Base-by-base conservation (phyloP, 1,140 invertebrate species). In the Leguminivora glycinivorella region DNA sequence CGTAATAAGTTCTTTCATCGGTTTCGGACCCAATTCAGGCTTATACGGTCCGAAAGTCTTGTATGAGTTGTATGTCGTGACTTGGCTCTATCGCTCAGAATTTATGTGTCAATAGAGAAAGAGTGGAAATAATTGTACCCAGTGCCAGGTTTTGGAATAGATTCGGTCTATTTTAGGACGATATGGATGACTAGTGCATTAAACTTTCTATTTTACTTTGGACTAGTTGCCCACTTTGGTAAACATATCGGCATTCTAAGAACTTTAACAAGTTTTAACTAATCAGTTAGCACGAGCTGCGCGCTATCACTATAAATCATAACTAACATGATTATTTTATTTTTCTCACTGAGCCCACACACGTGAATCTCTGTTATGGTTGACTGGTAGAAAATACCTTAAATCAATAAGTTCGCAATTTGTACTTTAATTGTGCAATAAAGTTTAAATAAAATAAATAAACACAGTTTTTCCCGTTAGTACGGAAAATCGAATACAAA, bases 111-210 rank as follows among this genome's bases (percentile, higher is more conserved):
- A n/a, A 52, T 22, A 52, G 67, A 68, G 26, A 22, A 52, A 38
- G 67, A 68, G 26, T 68, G 34, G 67, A 43, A 43, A 68, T 43
- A 68, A 68, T 68, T 68, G 58, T 0, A 63, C 31, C 58, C 58
- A 63, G 58, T 7, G 14, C 58, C 58, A 10, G 7, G 58, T 34
- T 17, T n/a, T 63, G 17, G 26, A 63, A 63, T 63, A 31, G 58
- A 19, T 5, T 63, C 19, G 26, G 24, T 63, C 58, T 63, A 63
- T 63, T 34, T 63, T 63, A n/a, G 29, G 19, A 63, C 58, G 58
- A 63, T 63, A 63, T 63, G 58, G 58, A 63, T 63, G 58, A 63
- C 58, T 14, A 29, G 58, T 29, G n/a, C 58, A 63, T 63, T 63
- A 63, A n/a, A 63, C 58, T 63, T 63, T 63, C 58, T 29, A 43